Conservation (phyloP, 1,140 invertebrate species). For the Pseudomyrmex concolor region DNA sequence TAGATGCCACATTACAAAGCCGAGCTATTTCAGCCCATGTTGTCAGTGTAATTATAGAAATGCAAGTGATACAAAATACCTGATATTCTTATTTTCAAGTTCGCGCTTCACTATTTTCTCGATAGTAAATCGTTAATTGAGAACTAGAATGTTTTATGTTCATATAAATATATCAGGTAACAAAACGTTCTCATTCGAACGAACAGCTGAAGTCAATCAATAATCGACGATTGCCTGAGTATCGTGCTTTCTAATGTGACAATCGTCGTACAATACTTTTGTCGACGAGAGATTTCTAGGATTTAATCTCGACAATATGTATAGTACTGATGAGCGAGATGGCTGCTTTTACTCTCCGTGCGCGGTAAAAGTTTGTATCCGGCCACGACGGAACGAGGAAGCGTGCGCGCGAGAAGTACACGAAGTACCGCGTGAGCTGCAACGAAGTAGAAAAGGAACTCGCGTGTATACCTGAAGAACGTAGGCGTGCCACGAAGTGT, state of each 20-base stretch:
- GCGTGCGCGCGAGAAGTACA: slow-evolving; percentile 4
- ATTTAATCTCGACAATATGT: slow-evolving; percentile 1
- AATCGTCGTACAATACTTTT: slow-evolving; percentile 11
- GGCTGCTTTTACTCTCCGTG: slow-evolving; percentile 23
- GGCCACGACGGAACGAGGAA: slow-evolving; percentile 40
- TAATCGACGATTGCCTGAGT: neutral
- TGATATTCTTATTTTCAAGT: neutral
- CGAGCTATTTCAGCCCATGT: neutral
- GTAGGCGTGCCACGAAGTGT: slow-evolving; percentile 69
- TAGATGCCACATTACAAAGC: neutral
- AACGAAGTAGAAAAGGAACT: slow-evolving; percentile 62
- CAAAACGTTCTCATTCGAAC: neutral
- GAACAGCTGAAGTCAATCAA: slow-evolving; percentile 13
- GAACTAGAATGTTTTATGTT: too few relatives aligned
- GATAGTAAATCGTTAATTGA: too few relatives aligned
- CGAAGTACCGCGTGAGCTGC: neutral
- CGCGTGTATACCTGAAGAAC: slow-evolving; percentile 41
- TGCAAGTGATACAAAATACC: neutral
- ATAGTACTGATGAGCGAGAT: neutral
- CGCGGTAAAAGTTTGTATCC: slow-evolving; percentile 49
- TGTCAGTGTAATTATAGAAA: neutral
- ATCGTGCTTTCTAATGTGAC: slow-evolving; percentile 39
- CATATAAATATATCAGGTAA: neutral
- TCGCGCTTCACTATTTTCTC: too few relatives aligned
- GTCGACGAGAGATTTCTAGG: slow-evolving; percentile 1